Base-by-base conservation (phyloP, 2,797 vertebrate genomes). In the Protonibea diacanthus region DNA sequence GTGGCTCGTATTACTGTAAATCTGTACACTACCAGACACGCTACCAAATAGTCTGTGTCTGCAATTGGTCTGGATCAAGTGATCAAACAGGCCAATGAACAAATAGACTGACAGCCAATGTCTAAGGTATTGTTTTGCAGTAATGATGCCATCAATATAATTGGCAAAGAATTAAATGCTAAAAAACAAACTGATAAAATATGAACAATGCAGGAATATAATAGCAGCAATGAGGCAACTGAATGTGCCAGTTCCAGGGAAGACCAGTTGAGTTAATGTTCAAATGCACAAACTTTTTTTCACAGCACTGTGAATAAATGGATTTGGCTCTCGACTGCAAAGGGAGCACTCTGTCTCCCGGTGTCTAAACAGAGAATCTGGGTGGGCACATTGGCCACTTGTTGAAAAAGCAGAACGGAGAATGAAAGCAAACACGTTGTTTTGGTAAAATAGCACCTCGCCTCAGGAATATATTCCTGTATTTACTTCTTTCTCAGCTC, bases 381-480 rank as follows among this genome's bases (percentile, higher is more conserved):
- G 18, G 20, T 29, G 38, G 47, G 49, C 33, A 40, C 18, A 42
- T 18, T 58, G 44, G 7, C 44, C 51, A 59, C 62, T 23, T 23
- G 40, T 63, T 64, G 33, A 60, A 60, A 38, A 59, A 11, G 23
- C 5, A 10, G 7, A 57, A 53, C 1, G 9, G 12, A 44, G 44
- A 79, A 53, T 7, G 0, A 68, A 53, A 33, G 8, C 20, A 57
- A 60, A 55, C 40, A 49, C 0, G 3, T 7, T 29, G 3, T 25
- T 23, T 1, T 17, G 29, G 48, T 47, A 58, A 68, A 27, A 52
- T 2, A 70, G 8, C 10, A 60, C 44, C 9, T 59, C 44, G 14
- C 52, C 53, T 68, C 11, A 53, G 59, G 20, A 65, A 59, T 15
- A 61, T 17, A 59, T 52, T 62, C 42, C 33, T 72, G 52, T 45